phyloP scores from a whole-genome alignment of 2,888 invertebrate species.

The Laothoe populi region DNA sequence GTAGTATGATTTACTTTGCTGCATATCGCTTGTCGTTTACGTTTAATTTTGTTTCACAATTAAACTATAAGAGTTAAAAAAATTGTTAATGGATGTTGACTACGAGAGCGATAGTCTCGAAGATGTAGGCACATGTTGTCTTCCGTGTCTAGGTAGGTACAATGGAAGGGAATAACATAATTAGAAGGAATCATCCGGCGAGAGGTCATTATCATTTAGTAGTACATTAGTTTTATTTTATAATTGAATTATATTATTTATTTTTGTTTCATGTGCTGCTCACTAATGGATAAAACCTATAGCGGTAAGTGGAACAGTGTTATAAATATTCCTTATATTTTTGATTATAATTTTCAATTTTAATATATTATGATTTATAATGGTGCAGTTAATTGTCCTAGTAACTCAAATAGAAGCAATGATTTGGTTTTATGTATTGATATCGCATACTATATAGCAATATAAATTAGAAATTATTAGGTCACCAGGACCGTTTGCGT shows the following conservation, averaged over 20 bases:
- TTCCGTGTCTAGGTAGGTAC: constrained; percentile 70
- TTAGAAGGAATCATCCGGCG: not conserved
- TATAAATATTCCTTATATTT: not conserved
- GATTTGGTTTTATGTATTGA: constrained; percentile 43
- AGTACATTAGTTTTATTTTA: not conserved
- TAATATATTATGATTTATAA: too few species aligned
- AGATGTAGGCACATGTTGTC: constrained; percentile 75
- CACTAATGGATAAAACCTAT: constrained; percentile 40
- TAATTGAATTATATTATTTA: constrained; percentile 33
- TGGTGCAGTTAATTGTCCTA: constrained; percentile 26
- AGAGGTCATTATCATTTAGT: not conserved
- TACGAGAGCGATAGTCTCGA: constrained; percentile 72
- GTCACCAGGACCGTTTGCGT: constrained; percentile 76
- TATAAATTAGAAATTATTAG: constrained; percentile 72
- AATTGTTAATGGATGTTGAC: constrained; percentile 62
- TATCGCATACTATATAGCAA: constrained; percentile 54
- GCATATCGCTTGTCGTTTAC: constrained; percentile 53
- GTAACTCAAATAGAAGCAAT: constrained; percentile 33
- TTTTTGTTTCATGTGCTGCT: constrained; percentile 79
- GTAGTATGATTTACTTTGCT: constrained; percentile 58
- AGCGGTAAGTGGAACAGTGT: constrained; percentile 71
- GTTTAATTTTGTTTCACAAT: constrained; percentile 44
- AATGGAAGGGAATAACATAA: constrained; percentile 18
- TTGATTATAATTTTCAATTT: not conserved
- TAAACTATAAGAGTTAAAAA: constrained; percentile 37